Percentiles rank a stretch among this genome's conserved stretches.
Evolutionary conservation across 92 coral and sea anemone genomes (phyloP).

Genomic region (Diadumene lineata): DNA sequence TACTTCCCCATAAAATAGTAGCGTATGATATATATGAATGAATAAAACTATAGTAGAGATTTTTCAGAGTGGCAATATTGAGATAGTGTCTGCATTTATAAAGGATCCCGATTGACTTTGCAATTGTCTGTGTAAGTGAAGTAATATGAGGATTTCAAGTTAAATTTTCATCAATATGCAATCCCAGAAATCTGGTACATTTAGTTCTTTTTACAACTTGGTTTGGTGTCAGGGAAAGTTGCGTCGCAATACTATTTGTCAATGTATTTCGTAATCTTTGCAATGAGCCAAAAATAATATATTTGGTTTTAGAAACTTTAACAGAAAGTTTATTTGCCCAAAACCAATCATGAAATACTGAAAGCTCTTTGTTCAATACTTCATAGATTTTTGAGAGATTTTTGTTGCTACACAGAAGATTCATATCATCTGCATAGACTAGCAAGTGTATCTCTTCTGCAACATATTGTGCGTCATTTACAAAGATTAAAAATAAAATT

Average conservation of each 20-base stretch:
- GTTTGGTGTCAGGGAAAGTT: background rate
- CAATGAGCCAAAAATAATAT: slow-evolving; percentile 2
- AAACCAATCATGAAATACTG: slow-evolving; percentile 11
- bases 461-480: background rate
- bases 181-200: slow-evolving; percentile 12
- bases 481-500: too few relatives aligned
- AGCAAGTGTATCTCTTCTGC: background rate
- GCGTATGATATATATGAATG: slow-evolving; percentile 10
- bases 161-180: slow-evolving; percentile 10
- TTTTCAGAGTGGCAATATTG: background rate
- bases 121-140: background rate
- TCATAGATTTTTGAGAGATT: too few relatives aligned
- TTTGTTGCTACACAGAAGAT: background rate
- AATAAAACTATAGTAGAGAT: background rate
- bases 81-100: slow-evolving; percentile 5
- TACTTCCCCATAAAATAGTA: background rate
- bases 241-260: background rate
- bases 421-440: background rate
- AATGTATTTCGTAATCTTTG: background rate
- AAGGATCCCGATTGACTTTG: slow-evolving; percentile 9
- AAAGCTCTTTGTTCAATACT: background rate
- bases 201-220: slow-evolving; percentile 5
- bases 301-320: background rate
- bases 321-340: slow-evolving; percentile 11
- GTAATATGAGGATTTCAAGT: slow-evolving; percentile 3